Evolutionary conservation across 2,888 invertebrate genomes (phyloP).

Genomic region (Dione vanillae): DNA sequence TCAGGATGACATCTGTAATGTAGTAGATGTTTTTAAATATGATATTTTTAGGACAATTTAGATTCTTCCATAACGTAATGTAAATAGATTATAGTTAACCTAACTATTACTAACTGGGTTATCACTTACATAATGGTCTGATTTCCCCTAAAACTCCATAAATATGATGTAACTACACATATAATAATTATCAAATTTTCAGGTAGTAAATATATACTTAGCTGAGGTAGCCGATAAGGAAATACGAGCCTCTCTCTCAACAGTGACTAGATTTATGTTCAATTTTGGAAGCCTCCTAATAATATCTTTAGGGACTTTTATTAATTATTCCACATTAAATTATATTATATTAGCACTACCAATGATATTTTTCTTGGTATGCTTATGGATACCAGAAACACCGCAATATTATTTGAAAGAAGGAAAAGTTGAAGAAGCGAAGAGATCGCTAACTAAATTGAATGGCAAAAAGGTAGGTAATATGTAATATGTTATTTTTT

Average conservation of each 20-base stretch:
- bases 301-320: slow-evolving; percentile 68
- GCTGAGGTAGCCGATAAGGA: slow-evolving; percentile 76
- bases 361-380: slow-evolving; percentile 70
- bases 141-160: no score
- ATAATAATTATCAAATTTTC: slow-evolving; percentile 40
- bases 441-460: slow-evolving; percentile 65
- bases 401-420: slow-evolving; percentile 84
- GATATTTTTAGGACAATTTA: no score
- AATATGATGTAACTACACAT: neutral
- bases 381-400: slow-evolving; percentile 84
- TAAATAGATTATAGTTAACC: no score
- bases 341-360: slow-evolving; percentile 74
- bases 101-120: no score
- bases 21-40: no score
- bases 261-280: slow-evolving; percentile 63
- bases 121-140: no score
- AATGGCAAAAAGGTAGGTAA: slow-evolving; percentile 61
- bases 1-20: no score
- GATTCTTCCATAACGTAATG: no score
- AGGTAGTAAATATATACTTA: slow-evolving; percentile 72
- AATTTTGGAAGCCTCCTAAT: slow-evolving; percentile 70
- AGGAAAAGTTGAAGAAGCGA: slow-evolving; percentile 73
- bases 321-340: slow-evolving; percentile 67
- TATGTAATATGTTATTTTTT: no score
- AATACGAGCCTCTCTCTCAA: slow-evolving; percentile 66